phyloP scores from a whole-genome alignment of 2,797 vertebrate genomes.

The Esox lucius region DNA sequence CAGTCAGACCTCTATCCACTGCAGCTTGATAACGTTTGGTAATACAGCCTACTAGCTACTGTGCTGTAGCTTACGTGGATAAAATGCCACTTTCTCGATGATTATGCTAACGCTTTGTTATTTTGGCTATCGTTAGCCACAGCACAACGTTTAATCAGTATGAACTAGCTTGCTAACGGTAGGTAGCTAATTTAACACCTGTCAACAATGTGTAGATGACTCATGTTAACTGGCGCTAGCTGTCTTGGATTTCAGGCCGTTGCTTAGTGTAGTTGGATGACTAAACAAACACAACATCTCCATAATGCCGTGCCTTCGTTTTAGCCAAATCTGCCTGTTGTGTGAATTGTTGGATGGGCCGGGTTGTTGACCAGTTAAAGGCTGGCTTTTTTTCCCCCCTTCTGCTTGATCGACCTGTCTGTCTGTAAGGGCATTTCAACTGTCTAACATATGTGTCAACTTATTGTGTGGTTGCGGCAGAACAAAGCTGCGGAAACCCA shows the following conservation, averaged over 20 bases:
- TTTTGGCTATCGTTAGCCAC: neutral
- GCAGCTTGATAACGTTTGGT: neutral
- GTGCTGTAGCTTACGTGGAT: neutral
- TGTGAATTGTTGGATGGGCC: neutral
- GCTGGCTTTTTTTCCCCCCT: neutral
- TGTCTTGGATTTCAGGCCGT: slow-evolving; percentile 47
- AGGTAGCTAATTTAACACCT: slow-evolving; percentile 23
- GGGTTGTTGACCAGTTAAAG: neutral
- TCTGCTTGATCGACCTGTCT: neutral
- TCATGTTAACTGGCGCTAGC: slow-evolving; percentile 50
- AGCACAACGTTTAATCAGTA: no score
- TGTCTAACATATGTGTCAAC: neutral
- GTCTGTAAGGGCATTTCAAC: neutral
- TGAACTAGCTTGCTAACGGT: neutral
- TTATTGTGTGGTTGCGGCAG: neutral
- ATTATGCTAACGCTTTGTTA: neutral
- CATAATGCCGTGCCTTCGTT: neutral
- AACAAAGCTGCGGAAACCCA: no score
- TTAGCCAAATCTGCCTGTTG: neutral
- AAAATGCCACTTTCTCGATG: neutral
- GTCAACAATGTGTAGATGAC: slow-evolving; percentile 19
- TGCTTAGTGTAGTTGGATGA: slow-evolving; percentile 58
- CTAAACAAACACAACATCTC: slow-evolving; percentile 64
- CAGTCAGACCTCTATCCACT: neutral
- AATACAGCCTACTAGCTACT: neutral